These are phyloP conservation scores for Psephotus haematonotus DNA, from an alignment of 2,113 vertebrate genomes.

Conservation along the genomic window DNA sequence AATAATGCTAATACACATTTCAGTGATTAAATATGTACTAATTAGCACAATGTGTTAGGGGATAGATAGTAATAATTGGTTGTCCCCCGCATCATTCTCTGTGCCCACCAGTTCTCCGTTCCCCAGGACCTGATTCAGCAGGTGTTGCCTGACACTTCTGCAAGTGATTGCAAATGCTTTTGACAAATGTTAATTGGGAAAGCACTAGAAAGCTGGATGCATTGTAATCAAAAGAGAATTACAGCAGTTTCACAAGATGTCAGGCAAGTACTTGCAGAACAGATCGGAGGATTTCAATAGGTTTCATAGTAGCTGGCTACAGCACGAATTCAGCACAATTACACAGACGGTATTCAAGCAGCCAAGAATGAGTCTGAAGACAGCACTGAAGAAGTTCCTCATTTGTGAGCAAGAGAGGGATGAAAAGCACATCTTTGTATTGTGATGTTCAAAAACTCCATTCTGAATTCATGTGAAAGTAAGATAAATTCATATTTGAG, in stretches of 20 bases:
- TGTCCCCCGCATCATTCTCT: neutral
- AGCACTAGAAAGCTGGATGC: constrained; percentile 74
- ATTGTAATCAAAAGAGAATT: constrained; percentile 81
- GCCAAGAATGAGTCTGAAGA: constrained; percentile 56
- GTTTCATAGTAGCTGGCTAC: constrained; percentile 39
- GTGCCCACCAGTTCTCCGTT: neutral
- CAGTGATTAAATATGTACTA: constrained; percentile 66
- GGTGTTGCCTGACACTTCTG: constrained; percentile 49
- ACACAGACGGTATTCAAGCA: constrained; percentile 13
- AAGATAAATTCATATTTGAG: neutral
- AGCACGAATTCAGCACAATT: constrained; percentile 42
- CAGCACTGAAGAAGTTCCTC: constrained; percentile 26
- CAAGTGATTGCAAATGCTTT: constrained; percentile 77
- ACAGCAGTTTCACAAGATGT: constrained; percentile 78
- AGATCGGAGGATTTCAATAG: constrained; percentile 56
- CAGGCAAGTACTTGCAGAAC: constrained; percentile 60
- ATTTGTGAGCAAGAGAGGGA: neutral
- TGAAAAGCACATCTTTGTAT: neutral
- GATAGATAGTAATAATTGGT: constrained; percentile 40
- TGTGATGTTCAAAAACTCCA: neutral
- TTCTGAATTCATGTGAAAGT: neutral
- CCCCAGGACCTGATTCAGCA: constrained; percentile 36
- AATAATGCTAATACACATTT: constrained; percentile 64
- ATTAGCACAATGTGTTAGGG: constrained; percentile 68
- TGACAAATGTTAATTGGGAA: constrained; percentile 86